Evolutionary conservation across 2,797 vertebrate species (phyloP).

Genomic region (Myripristis murdjan): DNA sequence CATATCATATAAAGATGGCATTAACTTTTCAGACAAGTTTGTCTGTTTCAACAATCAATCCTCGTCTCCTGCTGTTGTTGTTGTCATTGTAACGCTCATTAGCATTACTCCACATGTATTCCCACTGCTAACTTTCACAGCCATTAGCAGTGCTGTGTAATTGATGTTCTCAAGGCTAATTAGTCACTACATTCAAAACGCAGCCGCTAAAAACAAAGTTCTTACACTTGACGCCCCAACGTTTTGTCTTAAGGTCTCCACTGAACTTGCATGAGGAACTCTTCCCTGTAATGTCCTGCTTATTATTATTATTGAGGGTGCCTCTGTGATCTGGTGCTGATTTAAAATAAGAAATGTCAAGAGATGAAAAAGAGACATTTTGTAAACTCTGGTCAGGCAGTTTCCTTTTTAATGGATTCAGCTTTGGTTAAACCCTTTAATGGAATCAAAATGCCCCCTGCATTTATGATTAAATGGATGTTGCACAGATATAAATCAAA

Average conservation of each 20-base stretch:
- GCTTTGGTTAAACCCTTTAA: constrained; percentile 2
- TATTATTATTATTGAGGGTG: background rate
- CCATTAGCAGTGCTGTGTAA: constrained; percentile 28
- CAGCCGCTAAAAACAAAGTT: constrained; percentile 1
- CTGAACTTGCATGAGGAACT: background rate
- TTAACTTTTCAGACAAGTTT: background rate
- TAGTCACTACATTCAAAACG: constrained; percentile 24
- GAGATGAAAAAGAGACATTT: background rate
- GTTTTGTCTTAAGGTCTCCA: background rate
- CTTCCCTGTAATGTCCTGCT: constrained; percentile 2
- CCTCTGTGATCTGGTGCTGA: background rate
- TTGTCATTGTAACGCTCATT: constrained; percentile 29
- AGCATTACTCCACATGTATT: constrained; percentile 6
- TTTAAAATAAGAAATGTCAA: constrained; percentile 13
- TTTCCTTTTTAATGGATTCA: background rate
- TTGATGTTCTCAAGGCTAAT: constrained; percentile 22
- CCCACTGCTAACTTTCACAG: constrained; percentile 10
- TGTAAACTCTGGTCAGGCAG: no score
- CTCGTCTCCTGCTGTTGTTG: constrained; percentile 11
- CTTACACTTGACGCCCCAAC: background rate
- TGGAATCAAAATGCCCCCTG: no score
- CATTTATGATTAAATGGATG: no score
- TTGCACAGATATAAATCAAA: no score
- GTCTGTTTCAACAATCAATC: constrained; percentile 1
- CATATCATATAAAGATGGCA: constrained; percentile 4